These are phyloP conservation scores for Pterophyllum scalare DNA, from an alignment of 2,113 vertebrate genomes.

Conservation along the genomic window DNA sequence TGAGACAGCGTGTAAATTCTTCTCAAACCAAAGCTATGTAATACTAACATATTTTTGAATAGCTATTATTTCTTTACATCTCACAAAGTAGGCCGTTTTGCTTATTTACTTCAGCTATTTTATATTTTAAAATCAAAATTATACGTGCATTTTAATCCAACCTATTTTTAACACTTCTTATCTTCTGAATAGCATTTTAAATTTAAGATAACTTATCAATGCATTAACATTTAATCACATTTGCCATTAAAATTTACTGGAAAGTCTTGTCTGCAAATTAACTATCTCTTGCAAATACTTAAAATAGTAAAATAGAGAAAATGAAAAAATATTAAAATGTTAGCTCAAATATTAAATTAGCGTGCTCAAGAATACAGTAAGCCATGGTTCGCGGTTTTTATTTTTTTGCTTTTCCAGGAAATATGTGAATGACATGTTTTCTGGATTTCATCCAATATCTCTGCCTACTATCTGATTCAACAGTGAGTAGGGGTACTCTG, in stretches of 20 bases:
- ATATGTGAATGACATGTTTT: constrained; percentile 42
- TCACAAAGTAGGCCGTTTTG: not conserved
- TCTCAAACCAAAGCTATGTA: not conserved
- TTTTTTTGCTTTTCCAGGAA: not conserved
- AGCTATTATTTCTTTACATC: rapidly evolving
- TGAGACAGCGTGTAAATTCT: not conserved
- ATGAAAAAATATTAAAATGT: not conserved
- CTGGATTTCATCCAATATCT: constrained; percentile 18
- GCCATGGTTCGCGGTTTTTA: not conserved
- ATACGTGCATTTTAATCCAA: not conserved
- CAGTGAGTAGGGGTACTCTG: constrained; percentile 46
- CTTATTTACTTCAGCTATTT: not conserved
- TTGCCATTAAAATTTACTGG: not conserved
- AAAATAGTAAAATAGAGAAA: not conserved
- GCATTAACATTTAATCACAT: not conserved
- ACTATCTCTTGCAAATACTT: not conserved
- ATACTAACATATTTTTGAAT: not conserved
- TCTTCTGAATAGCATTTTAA: not conserved
- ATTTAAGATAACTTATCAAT: not conserved
- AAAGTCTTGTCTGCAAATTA: not conserved
- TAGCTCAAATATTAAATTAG: not conserved
- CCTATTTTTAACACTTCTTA: not conserved
- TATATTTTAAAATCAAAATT: not conserved
- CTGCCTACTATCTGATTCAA: constrained; percentile 43
- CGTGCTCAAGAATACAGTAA: not conserved